Evolutionary conservation across 2,797 vertebrate species (phyloP), one percentile per base, ranked within the genome.

Genomic region (Sebastes ruberrimus): DNA sequence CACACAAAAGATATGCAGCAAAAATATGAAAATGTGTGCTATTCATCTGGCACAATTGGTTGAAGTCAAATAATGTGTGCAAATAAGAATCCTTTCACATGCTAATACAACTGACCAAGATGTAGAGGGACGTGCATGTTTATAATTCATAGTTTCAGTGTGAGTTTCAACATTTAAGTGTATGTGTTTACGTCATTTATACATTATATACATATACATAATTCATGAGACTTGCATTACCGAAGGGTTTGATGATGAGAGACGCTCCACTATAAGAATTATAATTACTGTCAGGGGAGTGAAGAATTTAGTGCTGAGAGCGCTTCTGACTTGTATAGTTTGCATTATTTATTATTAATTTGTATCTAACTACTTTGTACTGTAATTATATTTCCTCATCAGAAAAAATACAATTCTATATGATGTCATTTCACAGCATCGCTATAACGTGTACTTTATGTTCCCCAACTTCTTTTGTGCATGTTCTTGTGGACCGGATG

Each of bases 11-110:
- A 78, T 67, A 73, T 35, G 23, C 16, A 56, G 28, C 49, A 72
- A 66, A 66, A 80, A 66, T 56, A 53, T 65, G 28, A 59, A 62
- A 60, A 46, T 42, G 11, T 33, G 33, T 63, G 66, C 38, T 71
- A 22, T 63, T 71, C 11, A n/a, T 65, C 61, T 78, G 32, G 30
- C 57, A 71, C 42, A 84, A 64, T 63, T 61, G 20, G 25, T 56
- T 64, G 57, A 83, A 79, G 57, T 71, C 25, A 63, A 74, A 49
- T 33, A 20, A 59, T 52, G 52, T 35, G 22, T 49, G 77, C 28
- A 33, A 73, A 63, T 59, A 18, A 60, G 14, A 74, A 6, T 25
- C 23, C 30, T 76, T 65, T 68, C 60, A 70, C 13, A 42, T 73
- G 56, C 11, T 10, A 33, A 64, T 8, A 32, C 8, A 56, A 13